Evolutionary conservation across 2,797 vertebrate species (phyloP).

Genomic region (Oryzias dopingdopingensis): DNA sequence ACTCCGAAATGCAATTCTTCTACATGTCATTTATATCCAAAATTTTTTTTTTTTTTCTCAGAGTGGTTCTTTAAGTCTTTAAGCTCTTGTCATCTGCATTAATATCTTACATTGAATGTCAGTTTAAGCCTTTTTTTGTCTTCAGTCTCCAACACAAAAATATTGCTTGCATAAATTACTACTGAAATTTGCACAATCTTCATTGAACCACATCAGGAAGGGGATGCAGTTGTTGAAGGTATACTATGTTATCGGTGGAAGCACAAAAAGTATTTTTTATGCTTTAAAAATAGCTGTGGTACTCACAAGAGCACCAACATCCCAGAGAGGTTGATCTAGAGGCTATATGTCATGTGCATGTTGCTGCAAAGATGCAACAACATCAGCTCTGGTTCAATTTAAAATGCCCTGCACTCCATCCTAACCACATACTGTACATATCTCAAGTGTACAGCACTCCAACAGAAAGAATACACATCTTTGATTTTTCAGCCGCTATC

Average conservation of each 20-base stretch:
- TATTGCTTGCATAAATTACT: constrained; percentile 35
- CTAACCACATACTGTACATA: constrained; percentile 23
- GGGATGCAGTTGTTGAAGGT: not conserved
- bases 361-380: constrained; percentile 36
- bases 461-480: constrained; percentile 49
- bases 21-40: no score
- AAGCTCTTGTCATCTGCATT: constrained; percentile 10
- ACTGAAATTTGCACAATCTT: constrained; percentile 5
- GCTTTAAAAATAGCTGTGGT: no score
- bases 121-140: constrained; percentile 33
- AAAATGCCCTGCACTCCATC: constrained; percentile 46
- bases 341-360: constrained; percentile 3
- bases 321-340: no score
- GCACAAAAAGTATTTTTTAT: no score
- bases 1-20: no score
- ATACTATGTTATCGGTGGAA: no score
- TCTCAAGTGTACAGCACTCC: constrained; percentile 32
- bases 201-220: constrained; percentile 10
- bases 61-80: not conserved
- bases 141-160: constrained; percentile 18
- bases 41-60: no score
- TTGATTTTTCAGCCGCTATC: constrained; percentile 50
- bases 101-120: constrained; percentile 24
- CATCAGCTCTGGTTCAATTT: constrained; percentile 31
- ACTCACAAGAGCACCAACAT: no score